These are phyloP conservation scores for Bettongia penicillata DNA, from an alignment of 2,113 vertebrate species.

Conservation along the genomic window DNA sequence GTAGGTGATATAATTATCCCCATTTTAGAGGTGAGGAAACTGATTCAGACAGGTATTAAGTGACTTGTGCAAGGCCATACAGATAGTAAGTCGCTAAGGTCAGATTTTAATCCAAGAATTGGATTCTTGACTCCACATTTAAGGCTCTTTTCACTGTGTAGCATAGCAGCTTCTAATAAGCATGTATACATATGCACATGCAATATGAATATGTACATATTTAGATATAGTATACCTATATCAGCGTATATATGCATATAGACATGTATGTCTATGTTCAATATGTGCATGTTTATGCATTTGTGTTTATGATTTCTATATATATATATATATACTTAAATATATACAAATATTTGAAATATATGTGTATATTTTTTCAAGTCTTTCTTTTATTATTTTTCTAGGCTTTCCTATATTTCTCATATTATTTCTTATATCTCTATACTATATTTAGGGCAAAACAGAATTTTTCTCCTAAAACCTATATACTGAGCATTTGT, in stretches of 20 bases:
- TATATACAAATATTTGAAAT: no score
- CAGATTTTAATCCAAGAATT: slow-evolving; percentile 5
- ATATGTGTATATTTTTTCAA: no score
- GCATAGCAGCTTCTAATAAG: background rate
- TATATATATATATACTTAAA: no score
- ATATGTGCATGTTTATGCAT: no score
- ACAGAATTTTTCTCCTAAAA: background rate
- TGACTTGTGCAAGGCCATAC: background rate
- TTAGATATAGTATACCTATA: background rate
- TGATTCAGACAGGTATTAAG: background rate
- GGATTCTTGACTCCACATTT: background rate
- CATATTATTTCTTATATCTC: no score
- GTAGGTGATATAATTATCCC: background rate
- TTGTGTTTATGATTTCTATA: no score
- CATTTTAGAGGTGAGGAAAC: background rate
- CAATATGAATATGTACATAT: background rate
- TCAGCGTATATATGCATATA: no score
- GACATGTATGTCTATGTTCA: no score
- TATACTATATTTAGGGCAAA: background rate
- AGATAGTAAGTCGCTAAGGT: background rate
- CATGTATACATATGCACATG: background rate
- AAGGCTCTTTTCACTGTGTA: background rate
- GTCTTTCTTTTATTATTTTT: no score
- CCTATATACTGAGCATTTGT: background rate
- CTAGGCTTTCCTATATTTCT: no score